These are phyloP conservation scores for Caiman crocodilus DNA, from an alignment of 2,797 vertebrate genomes.

Conservation along the genomic window DNA sequence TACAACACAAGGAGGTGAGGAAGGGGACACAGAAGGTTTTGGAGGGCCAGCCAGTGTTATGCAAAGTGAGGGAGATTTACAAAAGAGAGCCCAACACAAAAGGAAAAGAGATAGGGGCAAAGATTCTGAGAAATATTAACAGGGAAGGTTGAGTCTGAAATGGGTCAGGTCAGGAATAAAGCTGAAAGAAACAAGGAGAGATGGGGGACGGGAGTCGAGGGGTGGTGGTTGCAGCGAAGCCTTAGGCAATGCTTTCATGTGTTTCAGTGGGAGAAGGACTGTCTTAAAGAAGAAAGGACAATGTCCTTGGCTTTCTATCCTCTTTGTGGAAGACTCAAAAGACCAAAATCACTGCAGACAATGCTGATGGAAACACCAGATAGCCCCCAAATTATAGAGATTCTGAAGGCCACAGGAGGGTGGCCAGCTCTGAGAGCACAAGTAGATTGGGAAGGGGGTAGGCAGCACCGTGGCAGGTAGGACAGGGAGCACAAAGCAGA, in stretches of 20 bases:
- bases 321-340: rapidly evolving
- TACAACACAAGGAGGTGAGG: background rate
- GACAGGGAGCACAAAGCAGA: too few relatives aligned
- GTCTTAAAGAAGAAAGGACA: background rate
- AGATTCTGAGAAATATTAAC: background rate
- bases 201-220: too few relatives aligned
- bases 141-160: background rate
- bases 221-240: too few relatives aligned
- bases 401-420: too few relatives aligned
- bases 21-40: background rate
- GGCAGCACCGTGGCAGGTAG: too few relatives aligned
- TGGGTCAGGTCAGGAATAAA: rapidly evolving
- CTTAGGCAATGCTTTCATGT: background rate
- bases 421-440: too few relatives aligned
- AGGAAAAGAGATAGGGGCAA: background rate
- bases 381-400: background rate
- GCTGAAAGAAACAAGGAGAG: rapidly evolving
- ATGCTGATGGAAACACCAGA: rapidly evolving
- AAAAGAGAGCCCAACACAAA: background rate
- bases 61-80: background rate
- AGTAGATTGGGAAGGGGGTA: too few relatives aligned
- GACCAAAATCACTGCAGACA: background rate
- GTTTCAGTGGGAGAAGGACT: rapidly evolving
- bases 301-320: background rate
- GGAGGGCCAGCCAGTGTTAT: rapidly evolving